Evolutionary conservation across 64 coral and sea anemone species (phyloP).

Genomic region (Actinia equina): DNA sequence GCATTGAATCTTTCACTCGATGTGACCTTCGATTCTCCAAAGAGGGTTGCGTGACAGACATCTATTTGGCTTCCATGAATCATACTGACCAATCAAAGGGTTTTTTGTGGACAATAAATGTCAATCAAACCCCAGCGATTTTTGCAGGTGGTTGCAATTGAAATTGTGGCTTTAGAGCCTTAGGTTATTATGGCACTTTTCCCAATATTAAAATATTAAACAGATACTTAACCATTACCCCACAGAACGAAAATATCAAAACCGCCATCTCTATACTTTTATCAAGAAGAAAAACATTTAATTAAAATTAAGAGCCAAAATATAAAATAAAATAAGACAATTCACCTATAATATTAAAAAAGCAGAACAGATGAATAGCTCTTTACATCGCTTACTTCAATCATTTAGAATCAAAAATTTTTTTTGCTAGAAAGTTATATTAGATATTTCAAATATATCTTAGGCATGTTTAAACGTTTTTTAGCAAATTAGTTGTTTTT

Average conservation of each 20-base stretch:
- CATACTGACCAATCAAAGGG: neutral
- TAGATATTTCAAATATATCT: too few species aligned
- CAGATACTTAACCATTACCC: neutral
- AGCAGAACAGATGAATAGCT: too few species aligned
- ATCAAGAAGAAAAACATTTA: neutral
- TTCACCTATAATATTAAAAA: too few species aligned
- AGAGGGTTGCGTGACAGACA: conserved; percentile 10
- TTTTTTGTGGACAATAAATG: neutral
- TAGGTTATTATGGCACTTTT: neutral
- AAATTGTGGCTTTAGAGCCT: neutral
- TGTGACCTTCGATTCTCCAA: conserved; percentile 1
- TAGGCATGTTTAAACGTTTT: too few species aligned
- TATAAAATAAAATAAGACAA: too few species aligned
- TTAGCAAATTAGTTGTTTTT: too few species aligned
- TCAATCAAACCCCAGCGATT: conserved; percentile 11
- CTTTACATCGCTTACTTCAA: too few species aligned
- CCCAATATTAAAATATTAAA: conserved; percentile 2
- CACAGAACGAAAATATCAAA: neutral
- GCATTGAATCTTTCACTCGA: neutral
- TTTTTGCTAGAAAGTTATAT: too few species aligned
- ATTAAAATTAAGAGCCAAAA: neutral
- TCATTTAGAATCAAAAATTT: too few species aligned
- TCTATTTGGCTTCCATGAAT: neutral
- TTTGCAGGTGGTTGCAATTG: conserved; percentile 8
- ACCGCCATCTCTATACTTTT: neutral